Percentiles rank a stretch among this genome's conserved stretches.
Evolutionary conservation across 2,113 vertebrate genomes (phyloP).

Genomic region (Siniperca knerii): DNA sequence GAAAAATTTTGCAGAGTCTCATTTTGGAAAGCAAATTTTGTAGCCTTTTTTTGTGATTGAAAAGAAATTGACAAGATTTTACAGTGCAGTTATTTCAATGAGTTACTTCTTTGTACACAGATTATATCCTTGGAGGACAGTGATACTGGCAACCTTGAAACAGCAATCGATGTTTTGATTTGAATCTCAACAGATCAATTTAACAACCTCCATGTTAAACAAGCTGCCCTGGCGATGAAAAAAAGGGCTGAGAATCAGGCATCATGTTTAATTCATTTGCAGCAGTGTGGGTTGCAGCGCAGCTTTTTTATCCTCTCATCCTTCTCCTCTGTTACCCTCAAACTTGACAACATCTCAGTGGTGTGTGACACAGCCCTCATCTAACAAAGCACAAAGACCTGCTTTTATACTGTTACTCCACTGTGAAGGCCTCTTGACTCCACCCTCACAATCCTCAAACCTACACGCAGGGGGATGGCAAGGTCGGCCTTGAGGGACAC

Average conservation of each 20-base stretch:
- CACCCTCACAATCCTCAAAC: conserved; percentile 61
- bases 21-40: conserved; percentile 66
- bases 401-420: conserved; percentile 81
- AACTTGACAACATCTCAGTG: conserved; percentile 59
- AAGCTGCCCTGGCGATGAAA: conserved; percentile 32
- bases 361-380: conserved; percentile 60
- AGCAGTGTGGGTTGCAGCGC: conserved; percentile 46
- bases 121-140: conserved; percentile 45
- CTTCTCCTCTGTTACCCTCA: conserved; percentile 15
- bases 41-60: conserved; percentile 63
- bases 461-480: conserved; percentile 40
- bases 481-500: conserved; percentile 58
- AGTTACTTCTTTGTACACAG: conserved; percentile 63
- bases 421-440: conserved; percentile 83
- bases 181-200: conserved; percentile 43
- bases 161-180: conserved; percentile 32
- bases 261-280: conserved; percentile 33
- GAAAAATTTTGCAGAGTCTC: conserved; percentile 38
- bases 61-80: conserved; percentile 52
- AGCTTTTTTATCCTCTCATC: conserved; percentile 43
- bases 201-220: conserved; percentile 38
- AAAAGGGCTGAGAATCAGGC: conserved; percentile 53
- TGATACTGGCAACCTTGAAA: conserved; percentile 47
- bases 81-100: conserved; percentile 37
- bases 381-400: conserved; percentile 81